Base-by-base conservation (phyloP, 2,113 vertebrate species). In the Charina bottae region DNA sequence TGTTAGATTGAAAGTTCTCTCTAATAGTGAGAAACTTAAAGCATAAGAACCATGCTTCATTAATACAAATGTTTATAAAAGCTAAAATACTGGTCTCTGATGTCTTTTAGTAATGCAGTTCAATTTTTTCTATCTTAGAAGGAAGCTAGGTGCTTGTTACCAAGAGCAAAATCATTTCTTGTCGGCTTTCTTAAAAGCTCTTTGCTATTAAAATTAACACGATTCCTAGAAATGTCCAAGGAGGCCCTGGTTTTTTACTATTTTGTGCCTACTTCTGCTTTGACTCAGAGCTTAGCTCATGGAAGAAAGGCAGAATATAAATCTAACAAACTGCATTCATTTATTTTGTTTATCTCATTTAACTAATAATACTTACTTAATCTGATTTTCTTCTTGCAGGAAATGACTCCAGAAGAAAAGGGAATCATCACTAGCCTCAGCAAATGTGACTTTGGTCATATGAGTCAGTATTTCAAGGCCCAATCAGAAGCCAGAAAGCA, bases 351-450 rank as follows among this genome's bases (percentile, higher is more conserved):
- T 78, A 78, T 42, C 17, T 78, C 72, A 78, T 78, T 78, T 78
- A 21, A 78, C 0, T 83, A 10, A 89, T 83, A 28, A 60, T 94
- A 86, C 53, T 93, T 90, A 83, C 87, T 54, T 53, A 49, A 1
- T 2, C 85, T 95, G 0, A 21, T 94, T 92, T 92, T 55, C 92
- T 94, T 96, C 87, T 95, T 89, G 92, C 95, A 99, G 99, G 99
- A 99, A 98, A 99, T 99, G 99, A 98, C 98, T 72, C 95, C 98
- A 89, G 99, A 99, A 94, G 99, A 99, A 95, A 99, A 98, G 96
- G 98, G 98, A 92, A 97, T 96, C 90, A 98, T 99, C 95, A 98
- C 97, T 83, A 99, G 54, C 95, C 97, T 99, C 95, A 99, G 98
- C 97, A 99, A 99, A 96, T 99, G 99, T 95, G 97, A 99, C 97